Percentiles rank a stretch among this genome's conserved stretches.
Conservation (phyloP, 1,140 invertebrate species). For the Zaprionus kolodkinae region DNA sequence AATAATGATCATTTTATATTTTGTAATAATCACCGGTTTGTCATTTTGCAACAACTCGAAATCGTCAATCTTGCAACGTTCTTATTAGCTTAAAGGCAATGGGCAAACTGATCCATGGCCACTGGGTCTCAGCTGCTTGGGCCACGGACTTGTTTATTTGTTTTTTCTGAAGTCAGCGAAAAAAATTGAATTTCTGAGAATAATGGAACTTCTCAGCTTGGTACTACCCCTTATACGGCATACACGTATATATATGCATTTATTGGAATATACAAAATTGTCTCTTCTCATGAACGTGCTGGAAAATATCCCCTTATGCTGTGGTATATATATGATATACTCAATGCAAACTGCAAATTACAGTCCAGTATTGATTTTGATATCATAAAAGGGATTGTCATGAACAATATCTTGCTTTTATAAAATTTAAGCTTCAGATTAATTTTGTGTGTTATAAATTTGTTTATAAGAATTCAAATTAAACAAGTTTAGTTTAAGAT, state of each 20-base stretch:
- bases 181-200: neutral
- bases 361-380: too few relatives aligned
- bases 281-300: neutral
- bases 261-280: neutral
- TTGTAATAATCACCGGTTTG: slow-evolving; percentile 24
- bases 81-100: slow-evolving; percentile 14
- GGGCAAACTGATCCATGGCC: slow-evolving; percentile 24
- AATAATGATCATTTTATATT: neutral
- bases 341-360: neutral
- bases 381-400: too few relatives aligned
- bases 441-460: too few relatives aligned
- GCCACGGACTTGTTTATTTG: neutral
- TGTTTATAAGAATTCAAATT: neutral
- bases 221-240: neutral
- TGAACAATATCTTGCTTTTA: too few relatives aligned
- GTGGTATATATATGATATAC: neutral
- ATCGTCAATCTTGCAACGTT: slow-evolving; percentile 12
- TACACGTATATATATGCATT: neutral
- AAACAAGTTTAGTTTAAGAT: neutral
- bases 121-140: neutral
- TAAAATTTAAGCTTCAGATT: too few relatives aligned
- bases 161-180: neutral
- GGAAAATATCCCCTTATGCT: neutral
- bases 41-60: slow-evolving; percentile 8
- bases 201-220: neutral